Base-by-base conservation (phyloP, 2,113 vertebrate genomes). In the Anoplopoma fimbria region DNA sequence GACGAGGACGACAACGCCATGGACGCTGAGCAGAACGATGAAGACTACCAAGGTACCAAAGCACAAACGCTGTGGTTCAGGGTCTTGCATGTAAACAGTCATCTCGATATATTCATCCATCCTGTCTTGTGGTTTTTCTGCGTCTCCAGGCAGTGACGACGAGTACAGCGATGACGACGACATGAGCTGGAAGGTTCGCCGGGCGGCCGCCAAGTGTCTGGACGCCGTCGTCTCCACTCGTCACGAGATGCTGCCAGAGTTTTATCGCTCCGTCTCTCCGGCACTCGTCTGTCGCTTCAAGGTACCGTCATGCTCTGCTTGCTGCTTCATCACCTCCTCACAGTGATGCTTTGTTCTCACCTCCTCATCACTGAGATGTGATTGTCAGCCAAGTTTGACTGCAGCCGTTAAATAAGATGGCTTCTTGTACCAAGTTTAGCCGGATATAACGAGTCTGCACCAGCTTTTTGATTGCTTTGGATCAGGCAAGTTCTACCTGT, bases 131-230 rank as follows among this genome's bases (percentile, higher is more conserved):
- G 47, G 10, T 1, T 67, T 21, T 36, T 2, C n/a, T 2, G n/a
- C 75, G 2, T 9, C 10, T 63, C 29, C 90, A 99, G 98, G 98
- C 80, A 99, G 98, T 0, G 98, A 99, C 61, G 98, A 99, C 75
- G 98, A 99, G 91, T 99, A 99, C 92, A 99, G 98, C 33, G 98
- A 99, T 55, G 98, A 99, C 47, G 98, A 99, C 79, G 98, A 99
- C 93, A 99, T 99, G 98, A 99, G 98, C 90, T 99, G 98, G 98
- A 99, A 99, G 95, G 98, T 99, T 77, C 96, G 98, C 5, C 96
- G 97, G 42, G 98, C 98, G 49, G 97, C 97, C 40, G 98, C 98
- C 1, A 99, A 99, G 86, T 99, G 98, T 88, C 90, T 99, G 88
- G 98, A 99, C 82, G 98, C 97, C 3, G 97, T 99, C 38, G 98